phyloP scores from a whole-genome alignment of 2,797 vertebrate genomes.

The Liasis olivaceus region DNA sequence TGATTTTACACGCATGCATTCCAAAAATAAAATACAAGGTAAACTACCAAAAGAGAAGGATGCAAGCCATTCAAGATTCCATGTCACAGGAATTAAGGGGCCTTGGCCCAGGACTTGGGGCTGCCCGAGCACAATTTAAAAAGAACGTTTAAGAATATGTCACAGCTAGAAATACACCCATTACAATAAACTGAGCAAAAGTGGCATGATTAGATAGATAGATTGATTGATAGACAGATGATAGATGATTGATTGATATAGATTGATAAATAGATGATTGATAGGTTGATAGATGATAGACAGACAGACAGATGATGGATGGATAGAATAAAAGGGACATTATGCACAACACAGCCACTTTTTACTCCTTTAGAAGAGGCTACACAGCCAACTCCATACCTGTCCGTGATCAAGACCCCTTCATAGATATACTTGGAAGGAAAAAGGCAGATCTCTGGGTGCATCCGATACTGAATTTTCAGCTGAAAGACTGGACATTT shows the following conservation, averaged over 20 bases:
- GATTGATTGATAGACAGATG: no score
- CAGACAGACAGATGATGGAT: no score
- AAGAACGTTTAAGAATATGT: background rate
- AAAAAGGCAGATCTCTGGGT: constrained; percentile 86
- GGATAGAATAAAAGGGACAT: background rate
- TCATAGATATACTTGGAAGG: constrained; percentile 83
- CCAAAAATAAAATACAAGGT: background rate
- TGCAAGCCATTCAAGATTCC: background rate
- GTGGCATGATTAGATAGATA: no score
- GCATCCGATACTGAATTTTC: constrained; percentile 84
- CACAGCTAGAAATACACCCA: no score
- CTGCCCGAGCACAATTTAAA: no score
- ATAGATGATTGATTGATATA: no score
- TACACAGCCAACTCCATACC: constrained; percentile 59
- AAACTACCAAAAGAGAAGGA: background rate
- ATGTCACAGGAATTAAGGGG: background rate
- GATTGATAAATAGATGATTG: no score
- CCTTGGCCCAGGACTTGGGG: background rate
- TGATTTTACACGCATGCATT: background rate
- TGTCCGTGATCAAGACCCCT: constrained; percentile 74
- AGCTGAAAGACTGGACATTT: constrained; percentile 75
- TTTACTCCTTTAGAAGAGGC: background rate
- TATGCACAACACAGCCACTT: background rate
- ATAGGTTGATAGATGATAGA: no score
- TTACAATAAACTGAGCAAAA: background rate